These are phyloP conservation scores for Myotis daubentonii DNA, from an alignment of 2,797 vertebrate genomes.

Conservation along the genomic window DNA sequence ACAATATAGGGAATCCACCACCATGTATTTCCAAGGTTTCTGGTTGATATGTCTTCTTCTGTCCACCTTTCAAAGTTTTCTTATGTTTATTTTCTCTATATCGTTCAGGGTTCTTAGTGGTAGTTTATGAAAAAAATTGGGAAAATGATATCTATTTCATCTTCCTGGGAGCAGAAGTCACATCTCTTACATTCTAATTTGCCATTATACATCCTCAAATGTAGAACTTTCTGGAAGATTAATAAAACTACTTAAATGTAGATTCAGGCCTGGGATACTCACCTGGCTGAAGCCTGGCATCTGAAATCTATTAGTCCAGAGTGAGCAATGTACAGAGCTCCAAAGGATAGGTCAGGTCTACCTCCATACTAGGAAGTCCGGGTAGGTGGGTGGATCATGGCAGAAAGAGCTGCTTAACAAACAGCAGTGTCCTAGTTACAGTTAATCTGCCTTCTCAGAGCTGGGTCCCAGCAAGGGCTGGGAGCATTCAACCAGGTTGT, in stretches of 20 bases:
- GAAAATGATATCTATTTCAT: neutral
- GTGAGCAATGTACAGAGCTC: neutral
- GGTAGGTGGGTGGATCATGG: neutral
- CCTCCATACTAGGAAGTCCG: neutral
- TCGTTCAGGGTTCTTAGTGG: neutral
- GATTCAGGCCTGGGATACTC: neutral
- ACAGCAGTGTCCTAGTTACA: neutral
- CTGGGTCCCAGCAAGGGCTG: no score
- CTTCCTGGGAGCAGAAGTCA: neutral
- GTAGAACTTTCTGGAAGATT: neutral
- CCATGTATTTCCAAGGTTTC: neutral
- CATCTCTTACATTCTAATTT: neutral
- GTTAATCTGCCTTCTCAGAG: neutral
- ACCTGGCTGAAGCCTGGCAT: neutral
- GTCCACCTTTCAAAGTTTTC: neutral
- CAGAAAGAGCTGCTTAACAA: neutral
- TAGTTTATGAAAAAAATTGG: neutral
- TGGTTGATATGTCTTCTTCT: neutral
- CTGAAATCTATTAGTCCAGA: neutral
- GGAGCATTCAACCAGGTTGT: neutral
- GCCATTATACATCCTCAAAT: neutral
- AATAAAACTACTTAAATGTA: neutral
- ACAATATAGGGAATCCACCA: neutral
- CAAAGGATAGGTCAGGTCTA: neutral
- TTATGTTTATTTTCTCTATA: neutral